Evolutionary conservation across 2,888 invertebrate genomes (phyloP).

Genomic region (Bhutanitis thaidina): DNA sequence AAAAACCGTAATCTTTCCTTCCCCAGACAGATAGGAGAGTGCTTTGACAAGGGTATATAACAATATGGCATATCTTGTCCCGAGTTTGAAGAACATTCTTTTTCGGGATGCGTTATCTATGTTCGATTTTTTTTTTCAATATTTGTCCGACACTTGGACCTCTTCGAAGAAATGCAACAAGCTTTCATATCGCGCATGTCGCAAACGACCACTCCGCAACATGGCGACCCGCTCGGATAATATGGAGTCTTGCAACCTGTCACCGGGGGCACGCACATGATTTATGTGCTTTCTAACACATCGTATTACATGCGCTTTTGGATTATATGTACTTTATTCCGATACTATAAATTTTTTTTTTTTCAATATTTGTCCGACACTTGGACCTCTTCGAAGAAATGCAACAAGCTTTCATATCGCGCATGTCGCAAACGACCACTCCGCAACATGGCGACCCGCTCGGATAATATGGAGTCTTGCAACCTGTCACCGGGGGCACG

Average conservation of each 20-base stretch:
- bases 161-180: background rate
- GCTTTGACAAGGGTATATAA: no score
- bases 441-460: background rate
- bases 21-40: no score
- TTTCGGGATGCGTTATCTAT: no score
- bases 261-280: conserved; percentile 2
- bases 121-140: no score
- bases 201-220: conserved; percentile 10
- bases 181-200: background rate
- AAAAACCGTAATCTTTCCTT: no score
- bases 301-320: background rate
- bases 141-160: no score
- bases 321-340: no score
- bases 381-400: background rate
- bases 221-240: conserved; percentile 1
- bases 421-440: conserved; percentile 13
- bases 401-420: background rate
- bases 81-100: no score
- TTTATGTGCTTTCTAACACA: conserved; percentile 10
- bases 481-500: conserved; percentile 8
- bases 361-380: no score
- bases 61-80: no score
- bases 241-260: conserved; percentile 14
- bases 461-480: conserved; percentile 6
- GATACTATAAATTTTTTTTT: no score